Evolutionary conservation across 2,888 invertebrate species (phyloP).

Genomic region (Cerastis rubricosa): DNA sequence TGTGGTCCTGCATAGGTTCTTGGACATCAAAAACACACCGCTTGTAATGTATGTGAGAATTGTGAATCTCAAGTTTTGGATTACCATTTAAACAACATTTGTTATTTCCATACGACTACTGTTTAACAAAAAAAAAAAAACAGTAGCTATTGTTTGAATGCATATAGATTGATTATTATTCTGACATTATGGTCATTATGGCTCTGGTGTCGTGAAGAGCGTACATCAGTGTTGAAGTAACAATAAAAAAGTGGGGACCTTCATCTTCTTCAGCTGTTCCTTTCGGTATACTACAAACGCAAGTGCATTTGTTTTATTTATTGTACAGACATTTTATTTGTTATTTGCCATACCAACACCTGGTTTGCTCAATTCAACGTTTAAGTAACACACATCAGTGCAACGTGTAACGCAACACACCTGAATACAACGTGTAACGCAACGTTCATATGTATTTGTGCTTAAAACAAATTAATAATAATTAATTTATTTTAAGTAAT

Average conservation of each 20-base stretch:
- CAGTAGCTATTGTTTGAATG: slow-evolving; percentile 71
- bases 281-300: slow-evolving; percentile 13
- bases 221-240: slow-evolving; percentile 25
- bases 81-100: slow-evolving; percentile 77
- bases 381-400: no score
- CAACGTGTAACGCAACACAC: background rate
- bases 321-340: background rate
- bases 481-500: no score
- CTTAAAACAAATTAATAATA: no score
- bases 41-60: slow-evolving; percentile 81
- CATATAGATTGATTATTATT: slow-evolving; percentile 73
- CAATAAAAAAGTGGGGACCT: slow-evolving; percentile 26
- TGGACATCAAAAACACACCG: slow-evolving; percentile 73
- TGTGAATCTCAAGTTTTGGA: slow-evolving; percentile 70
- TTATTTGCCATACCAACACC: background rate
- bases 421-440: background rate
- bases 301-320: background rate
- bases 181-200: slow-evolving; percentile 51
- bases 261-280: slow-evolving; percentile 8
- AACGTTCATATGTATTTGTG: background rate
- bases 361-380: background rate
- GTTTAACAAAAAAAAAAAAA: slow-evolving; percentile 75
- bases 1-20: slow-evolving; percentile 50
- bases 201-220: slow-evolving; percentile 31
- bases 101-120: slow-evolving; percentile 78